phyloP scores from a whole-genome alignment of 2,888 invertebrate genomes.

The Liodrosophila aerea region DNA sequence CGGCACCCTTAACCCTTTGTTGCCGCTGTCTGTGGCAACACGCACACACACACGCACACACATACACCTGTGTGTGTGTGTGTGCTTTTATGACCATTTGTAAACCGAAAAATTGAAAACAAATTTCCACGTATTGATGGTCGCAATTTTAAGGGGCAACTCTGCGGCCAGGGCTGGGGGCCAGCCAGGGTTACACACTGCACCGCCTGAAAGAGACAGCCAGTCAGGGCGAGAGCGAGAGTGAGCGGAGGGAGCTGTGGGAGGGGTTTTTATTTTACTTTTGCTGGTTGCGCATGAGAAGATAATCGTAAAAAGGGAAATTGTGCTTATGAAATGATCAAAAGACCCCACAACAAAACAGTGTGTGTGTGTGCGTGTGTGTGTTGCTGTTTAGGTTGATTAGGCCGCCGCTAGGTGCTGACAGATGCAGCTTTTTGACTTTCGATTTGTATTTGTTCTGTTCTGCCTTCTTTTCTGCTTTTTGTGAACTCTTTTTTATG shows the following conservation, averaged over 20 bases:
- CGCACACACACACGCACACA: slow-evolving; percentile 16
- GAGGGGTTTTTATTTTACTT: neutral
- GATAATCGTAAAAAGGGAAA: slow-evolving; percentile 70
- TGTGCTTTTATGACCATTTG: slow-evolving; percentile 66
- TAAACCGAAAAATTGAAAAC: slow-evolving; percentile 71
- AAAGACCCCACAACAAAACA: slow-evolving; percentile 48
- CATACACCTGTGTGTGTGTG: slow-evolving; percentile 25
- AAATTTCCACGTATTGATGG: slow-evolving; percentile 70
- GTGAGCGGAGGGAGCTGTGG: neutral
- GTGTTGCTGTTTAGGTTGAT: slow-evolving; percentile 43
- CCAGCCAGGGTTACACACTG: neutral
- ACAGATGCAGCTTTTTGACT: slow-evolving; percentile 49
- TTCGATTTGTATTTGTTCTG: slow-evolving; percentile 13
- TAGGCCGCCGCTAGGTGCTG: slow-evolving; percentile 51
- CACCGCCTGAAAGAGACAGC: neutral
- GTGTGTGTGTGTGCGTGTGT: neutral
- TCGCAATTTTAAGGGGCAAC: slow-evolving; percentile 21
- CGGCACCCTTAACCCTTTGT: slow-evolving; percentile 49
- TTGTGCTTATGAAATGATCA: slow-evolving; percentile 69
- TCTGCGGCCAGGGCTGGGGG: neutral
- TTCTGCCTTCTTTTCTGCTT: neutral
- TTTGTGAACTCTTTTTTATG: neutral
- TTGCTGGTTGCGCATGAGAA: slow-evolving; percentile 60
- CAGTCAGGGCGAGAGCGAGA: neutral
- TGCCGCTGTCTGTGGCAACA: slow-evolving; percentile 14